Percentiles rank a stretch among this genome's conserved stretches.
These are phyloP conservation scores for Apomyelois bistriatella DNA, from an alignment of 2,888 invertebrate species.

Conservation along the genomic window DNA sequence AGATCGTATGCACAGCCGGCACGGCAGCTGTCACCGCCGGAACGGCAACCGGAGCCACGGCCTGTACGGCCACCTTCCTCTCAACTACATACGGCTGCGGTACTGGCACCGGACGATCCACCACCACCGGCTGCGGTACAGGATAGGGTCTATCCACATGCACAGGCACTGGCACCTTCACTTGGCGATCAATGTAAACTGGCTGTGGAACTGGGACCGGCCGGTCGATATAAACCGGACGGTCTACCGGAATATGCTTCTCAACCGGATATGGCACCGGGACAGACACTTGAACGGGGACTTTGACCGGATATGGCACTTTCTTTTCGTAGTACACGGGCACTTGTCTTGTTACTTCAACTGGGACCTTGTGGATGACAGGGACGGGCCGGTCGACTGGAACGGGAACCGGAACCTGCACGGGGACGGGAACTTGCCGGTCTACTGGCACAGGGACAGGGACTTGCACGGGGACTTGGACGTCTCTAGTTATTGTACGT, in stretches of 20 bases:
- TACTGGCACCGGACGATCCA: constrained; percentile 75
- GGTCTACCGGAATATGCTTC: constrained; percentile 78
- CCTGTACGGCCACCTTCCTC: constrained; percentile 43
- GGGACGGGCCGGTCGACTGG: constrained; percentile 74
- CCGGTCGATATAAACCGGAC: constrained; percentile 80
- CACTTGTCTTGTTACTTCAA: constrained; percentile 70
- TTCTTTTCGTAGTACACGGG: constrained; percentile 71
- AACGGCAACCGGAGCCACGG: constrained; percentile 39
- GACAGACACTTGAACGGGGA: constrained; percentile 76
- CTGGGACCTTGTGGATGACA: constrained; percentile 74
- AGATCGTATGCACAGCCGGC: constrained; percentile 15
- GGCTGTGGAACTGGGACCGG: constrained; percentile 73
- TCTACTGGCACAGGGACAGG: constrained; percentile 74
- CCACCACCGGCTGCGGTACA: constrained; percentile 62
- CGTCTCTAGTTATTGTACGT: constrained; percentile 65
- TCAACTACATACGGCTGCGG: constrained; percentile 58
- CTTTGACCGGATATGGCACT: constrained; percentile 74
- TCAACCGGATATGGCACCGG: constrained; percentile 81
- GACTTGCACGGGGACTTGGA: constrained; percentile 70
- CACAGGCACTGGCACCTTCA: constrained; percentile 81
- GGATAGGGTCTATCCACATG: constrained; percentile 77
- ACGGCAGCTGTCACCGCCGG: constrained; percentile 18
- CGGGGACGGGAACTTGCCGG: constrained; percentile 69
- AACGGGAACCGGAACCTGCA: constrained; percentile 75
- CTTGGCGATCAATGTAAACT: constrained; percentile 77